Evolutionary conservation across 1,140 invertebrate genomes (phyloP).

Genomic region (Aradophagus sp.): DNA sequence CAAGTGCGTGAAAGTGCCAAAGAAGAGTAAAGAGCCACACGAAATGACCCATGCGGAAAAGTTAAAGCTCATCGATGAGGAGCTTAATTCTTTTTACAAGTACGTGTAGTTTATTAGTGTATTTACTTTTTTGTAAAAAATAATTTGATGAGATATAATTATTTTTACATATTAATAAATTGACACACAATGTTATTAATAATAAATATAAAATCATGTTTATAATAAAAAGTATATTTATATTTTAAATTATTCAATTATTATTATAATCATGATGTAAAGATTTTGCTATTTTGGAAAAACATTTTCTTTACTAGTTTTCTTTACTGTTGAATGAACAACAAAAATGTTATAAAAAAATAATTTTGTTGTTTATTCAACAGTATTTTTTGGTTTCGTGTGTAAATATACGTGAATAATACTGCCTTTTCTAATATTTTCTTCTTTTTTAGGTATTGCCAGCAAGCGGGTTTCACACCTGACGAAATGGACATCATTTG

Average conservation of each 20-base stretch:
- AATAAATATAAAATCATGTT: no score
- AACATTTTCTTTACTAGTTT: no score
- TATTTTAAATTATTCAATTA: no score
- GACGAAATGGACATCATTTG: slow-evolving; percentile 82
- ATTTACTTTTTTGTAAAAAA: no score
- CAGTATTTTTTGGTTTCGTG: neutral
- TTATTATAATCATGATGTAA: no score
- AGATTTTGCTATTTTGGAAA: no score
- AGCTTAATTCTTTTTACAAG: slow-evolving; percentile 76
- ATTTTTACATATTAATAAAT: no score
- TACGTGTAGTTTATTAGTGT: slow-evolving; percentile 55
- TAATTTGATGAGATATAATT: no score
- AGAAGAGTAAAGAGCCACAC: slow-evolving; percentile 70
- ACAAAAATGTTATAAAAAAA: neutral
- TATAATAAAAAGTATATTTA: no score
- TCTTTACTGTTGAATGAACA: neutral
- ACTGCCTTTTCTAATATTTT: slow-evolving; percentile 2
- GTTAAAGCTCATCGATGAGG: slow-evolving; percentile 73
- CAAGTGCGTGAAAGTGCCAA: slow-evolving; percentile 68
- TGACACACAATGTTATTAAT: no score
- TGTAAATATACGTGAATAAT: neutral
- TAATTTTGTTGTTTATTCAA: no score
- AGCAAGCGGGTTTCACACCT: slow-evolving; percentile 80
- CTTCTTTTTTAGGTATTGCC: slow-evolving; percentile 76
- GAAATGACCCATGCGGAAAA: slow-evolving; percentile 73